Conservation (phyloP, 2,888 invertebrate genomes). For the Lypha dubia region DNA sequence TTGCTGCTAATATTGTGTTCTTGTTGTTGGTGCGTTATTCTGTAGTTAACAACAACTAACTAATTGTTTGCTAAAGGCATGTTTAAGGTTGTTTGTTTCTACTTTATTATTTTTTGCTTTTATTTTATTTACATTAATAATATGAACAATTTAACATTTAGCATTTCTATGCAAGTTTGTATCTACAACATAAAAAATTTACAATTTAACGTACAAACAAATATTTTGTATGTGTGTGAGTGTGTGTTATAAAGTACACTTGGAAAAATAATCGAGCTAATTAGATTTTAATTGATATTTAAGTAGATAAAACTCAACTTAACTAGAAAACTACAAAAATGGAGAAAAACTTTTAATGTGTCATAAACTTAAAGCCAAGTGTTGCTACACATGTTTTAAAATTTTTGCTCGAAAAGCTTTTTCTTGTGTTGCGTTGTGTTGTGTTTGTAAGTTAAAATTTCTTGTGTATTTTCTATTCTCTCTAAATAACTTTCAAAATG, state of each 20-base stretch:
- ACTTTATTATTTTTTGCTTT: conserved; percentile 10
- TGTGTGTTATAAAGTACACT: too few species aligned
- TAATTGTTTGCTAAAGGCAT: conserved; percentile 68
- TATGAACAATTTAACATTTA: conserved; percentile 68
- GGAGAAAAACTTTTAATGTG: background rate
- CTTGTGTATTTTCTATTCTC: conserved; percentile 3
- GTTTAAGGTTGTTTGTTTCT: conserved; percentile 49
- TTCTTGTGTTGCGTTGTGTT: too few species aligned
- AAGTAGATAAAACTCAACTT: background rate
- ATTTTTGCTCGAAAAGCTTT: background rate
- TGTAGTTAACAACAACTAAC: conserved; percentile 62
- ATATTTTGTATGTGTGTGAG: background rate
- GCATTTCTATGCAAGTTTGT: background rate
- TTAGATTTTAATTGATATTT: background rate
- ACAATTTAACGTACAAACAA: conserved; percentile 4
- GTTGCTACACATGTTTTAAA: background rate
- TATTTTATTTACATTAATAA: conserved; percentile 48
- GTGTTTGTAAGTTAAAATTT: background rate
- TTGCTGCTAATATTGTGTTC: conserved; percentile 25
- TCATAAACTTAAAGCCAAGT: background rate
- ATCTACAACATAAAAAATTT: conserved; percentile 4
- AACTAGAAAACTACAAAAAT: background rate
- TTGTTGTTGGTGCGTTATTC: conserved; percentile 48
- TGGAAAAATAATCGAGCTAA: background rate
- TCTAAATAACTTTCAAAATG: conserved; percentile 34